These are phyloP conservation scores for Sisyra nigra DNA, from an alignment of 2,888 invertebrate genomes.

Conservation along the genomic window DNA sequence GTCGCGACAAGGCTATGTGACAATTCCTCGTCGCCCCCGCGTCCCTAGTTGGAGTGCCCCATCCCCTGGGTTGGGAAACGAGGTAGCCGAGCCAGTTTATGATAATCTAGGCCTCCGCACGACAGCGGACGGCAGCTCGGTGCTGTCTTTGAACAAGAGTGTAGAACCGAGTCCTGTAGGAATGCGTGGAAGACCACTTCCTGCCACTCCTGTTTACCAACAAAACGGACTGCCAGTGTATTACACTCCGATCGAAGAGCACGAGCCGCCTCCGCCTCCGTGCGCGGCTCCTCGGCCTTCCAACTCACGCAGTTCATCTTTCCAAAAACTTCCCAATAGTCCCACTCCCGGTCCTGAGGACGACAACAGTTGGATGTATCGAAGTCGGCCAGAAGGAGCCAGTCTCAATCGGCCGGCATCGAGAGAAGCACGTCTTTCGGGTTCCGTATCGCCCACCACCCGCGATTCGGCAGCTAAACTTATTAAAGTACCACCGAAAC, in stretches of 20 bases:
- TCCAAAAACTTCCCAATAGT: conserved; percentile 4
- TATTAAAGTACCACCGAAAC: conserved; percentile 63
- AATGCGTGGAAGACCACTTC: conserved; percentile 47
- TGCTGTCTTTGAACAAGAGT: conserved; percentile 58
- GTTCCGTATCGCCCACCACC: conserved; percentile 16
- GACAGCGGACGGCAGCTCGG: conserved; percentile 74
- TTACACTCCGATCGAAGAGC: conserved; percentile 37
- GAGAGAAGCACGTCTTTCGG: conserved; percentile 4
- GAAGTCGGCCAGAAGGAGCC: conserved; percentile 5
- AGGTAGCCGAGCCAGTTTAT: conserved; percentile 61
- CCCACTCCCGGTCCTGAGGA: conserved; percentile 24
- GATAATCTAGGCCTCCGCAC: conserved; percentile 74
- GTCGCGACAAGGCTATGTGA: conserved; percentile 69
- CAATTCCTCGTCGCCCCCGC: conserved; percentile 68
- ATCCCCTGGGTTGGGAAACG: conserved; percentile 32
- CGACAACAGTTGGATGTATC: conserved; percentile 15
- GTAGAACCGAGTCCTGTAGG: conserved; percentile 35
- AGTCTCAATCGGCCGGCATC: not conserved
- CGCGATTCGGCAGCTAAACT: conserved; percentile 31
- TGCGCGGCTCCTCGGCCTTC: conserved; percentile 29
- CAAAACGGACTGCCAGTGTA: conserved; percentile 27
- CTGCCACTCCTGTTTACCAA: conserved; percentile 32
- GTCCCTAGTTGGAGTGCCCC: conserved; percentile 66
- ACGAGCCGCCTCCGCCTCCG: conserved; percentile 33
- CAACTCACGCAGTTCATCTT: not conserved